Evolutionary conservation across 2,888 invertebrate species (phyloP), one percentile per base, ranked within the genome.

Genomic region (Acrocyrtus sp.): DNA sequence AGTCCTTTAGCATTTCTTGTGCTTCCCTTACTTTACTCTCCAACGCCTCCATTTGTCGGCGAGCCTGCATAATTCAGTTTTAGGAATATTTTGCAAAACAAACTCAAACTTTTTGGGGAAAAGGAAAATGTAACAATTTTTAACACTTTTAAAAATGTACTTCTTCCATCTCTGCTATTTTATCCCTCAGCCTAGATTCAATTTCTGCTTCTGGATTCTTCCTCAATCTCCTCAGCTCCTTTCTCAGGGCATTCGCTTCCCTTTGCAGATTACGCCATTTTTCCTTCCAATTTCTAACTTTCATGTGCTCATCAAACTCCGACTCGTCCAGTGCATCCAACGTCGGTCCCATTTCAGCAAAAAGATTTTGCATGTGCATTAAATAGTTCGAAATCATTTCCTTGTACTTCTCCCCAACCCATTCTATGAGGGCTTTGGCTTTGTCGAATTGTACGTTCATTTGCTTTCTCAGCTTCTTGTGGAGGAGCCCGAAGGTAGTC

Each of bases 221-320:
- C 45, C 65, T 62, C n/a, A 78, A 62, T 27, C 72, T 41, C 29
- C 75, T 76, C 47, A 79, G 51, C 50, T 81, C 78, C 12, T 67
- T 65, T 26, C 75, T 63, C 17, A 78, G 61, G 1, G 47, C 21
- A 34, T 74, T 69, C 39, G 77, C 56, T 29, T 77, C 76, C 39
- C 72, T 61, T 51, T 78, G 65, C 50, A 76, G 27, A 10, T 78
- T 57, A 29, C 73, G 56, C 75, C 73, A 78, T 58, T 77, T 74
- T 2, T 81, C 75, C 26, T 69, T 50, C 57, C 74, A 62, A 22
- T 61, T 63, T 19, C 72, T 67, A 2, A 81, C 75, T 56, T 77
- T 75, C 19, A 74, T 70, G 51, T 81, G 79, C 41, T 81, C 81
- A 41, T 79, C 76, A 77, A 77, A 79, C 34, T 79, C 78, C n/a